Evolutionary conservation across 1,140 invertebrate genomes (phyloP).

Genomic region (Tetramorium parvispinum): DNA sequence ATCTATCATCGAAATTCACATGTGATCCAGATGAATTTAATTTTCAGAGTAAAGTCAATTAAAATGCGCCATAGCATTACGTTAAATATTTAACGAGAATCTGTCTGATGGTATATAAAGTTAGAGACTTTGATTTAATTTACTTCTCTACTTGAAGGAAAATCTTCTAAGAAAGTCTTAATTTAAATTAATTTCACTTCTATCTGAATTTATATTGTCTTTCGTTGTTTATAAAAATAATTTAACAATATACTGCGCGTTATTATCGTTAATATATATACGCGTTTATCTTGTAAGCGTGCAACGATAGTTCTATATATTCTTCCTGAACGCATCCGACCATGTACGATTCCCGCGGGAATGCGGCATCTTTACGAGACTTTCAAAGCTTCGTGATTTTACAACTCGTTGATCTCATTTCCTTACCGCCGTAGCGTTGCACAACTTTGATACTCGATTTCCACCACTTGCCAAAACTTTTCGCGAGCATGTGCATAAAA

Average conservation of each 20-base stretch:
- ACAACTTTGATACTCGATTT: slow-evolving; percentile 75
- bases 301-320: slow-evolving; percentile 45
- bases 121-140: slow-evolving; percentile 35
- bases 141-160: not conserved
- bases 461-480: slow-evolving; percentile 67
- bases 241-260: not conserved
- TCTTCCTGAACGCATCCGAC: slow-evolving; percentile 42
- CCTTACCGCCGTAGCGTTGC: slow-evolving; percentile 67
- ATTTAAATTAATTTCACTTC: slow-evolving; percentile 25
- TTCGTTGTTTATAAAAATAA: slow-evolving; percentile 18
- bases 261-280: too few species aligned
- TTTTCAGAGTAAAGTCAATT: slow-evolving; percentile 27
- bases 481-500: slow-evolving; percentile 68
- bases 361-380: slow-evolving; percentile 69
- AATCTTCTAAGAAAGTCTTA: slow-evolving; percentile 18
- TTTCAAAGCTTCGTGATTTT: slow-evolving; percentile 78
- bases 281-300: not conserved
- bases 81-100: slow-evolving; percentile 31
- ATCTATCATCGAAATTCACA: slow-evolving; percentile 50
- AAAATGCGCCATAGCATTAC: not conserved
- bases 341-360: slow-evolving; percentile 38
- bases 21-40: slow-evolving; percentile 18
- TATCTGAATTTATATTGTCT: slow-evolving; percentile 6
- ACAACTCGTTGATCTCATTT: slow-evolving; percentile 79
- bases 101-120: not conserved